These are phyloP conservation scores for Climacteris rufus DNA, from an alignment of 2,113 vertebrate species.

Conservation along the genomic window DNA sequence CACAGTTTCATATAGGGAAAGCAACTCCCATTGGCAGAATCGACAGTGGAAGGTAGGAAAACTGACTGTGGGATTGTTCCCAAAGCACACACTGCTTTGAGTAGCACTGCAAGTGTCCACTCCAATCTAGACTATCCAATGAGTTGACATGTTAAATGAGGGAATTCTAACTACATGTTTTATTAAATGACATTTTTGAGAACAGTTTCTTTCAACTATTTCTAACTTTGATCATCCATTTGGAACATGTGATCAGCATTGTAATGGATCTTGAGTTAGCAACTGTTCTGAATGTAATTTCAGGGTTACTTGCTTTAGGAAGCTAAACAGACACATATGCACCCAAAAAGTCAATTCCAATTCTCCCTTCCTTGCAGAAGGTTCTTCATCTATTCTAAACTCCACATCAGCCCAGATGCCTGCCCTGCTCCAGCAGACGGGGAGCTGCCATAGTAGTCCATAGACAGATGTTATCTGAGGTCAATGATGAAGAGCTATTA, in stretches of 20 bases:
- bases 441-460: neutral
- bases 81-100: neutral
- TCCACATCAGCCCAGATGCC: neutral
- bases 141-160: neutral
- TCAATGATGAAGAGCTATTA: neutral
- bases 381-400: neutral
- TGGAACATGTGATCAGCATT: neutral
- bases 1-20: neutral
- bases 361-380: neutral
- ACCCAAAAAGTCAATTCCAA: neutral
- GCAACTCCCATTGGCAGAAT: neutral
- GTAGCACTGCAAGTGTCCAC: neutral
- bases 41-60: neutral
- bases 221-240: neutral
- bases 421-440: rapidly evolving
- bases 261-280: neutral
- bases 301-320: neutral
- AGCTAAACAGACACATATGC: neutral
- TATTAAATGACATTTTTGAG: neutral
- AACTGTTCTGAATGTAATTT: neutral
- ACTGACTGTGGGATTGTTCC: neutral
- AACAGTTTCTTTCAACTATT: neutral
- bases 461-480: rapidly evolving
- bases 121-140: neutral
- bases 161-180: neutral